phyloP scores from a whole-genome alignment of 1,140 invertebrate species.

The Philotrypesis tridentata region DNA sequence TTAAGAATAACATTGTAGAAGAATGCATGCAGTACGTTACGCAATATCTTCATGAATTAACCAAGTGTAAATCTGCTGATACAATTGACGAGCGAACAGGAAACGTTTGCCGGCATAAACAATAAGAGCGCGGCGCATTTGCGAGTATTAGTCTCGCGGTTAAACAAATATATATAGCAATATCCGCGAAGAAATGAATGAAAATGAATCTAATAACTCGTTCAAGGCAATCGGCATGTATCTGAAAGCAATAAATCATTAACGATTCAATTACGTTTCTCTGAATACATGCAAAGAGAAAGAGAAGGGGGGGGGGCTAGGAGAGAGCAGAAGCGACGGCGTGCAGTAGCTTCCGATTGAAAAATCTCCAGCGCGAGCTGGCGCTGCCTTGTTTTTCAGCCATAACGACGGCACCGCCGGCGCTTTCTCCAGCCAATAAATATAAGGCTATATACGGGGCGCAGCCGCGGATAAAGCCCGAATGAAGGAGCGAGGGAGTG shows the following conservation, averaged over 20 bases:
- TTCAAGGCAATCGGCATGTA: not conserved
- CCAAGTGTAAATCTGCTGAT: too few species aligned
- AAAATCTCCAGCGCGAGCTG: not conserved
- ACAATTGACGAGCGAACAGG: too few species aligned
- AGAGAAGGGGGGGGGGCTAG: too few species aligned
- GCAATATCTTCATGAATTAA: too few species aligned
- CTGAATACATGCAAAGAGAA: not conserved
- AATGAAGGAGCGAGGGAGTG: not conserved
- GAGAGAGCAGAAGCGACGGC: not conserved
- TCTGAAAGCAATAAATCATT: not conserved
- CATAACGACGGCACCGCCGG: not conserved
- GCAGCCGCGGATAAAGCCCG: not conserved
- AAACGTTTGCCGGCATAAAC: too few species aligned
- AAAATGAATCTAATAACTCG: not conserved
- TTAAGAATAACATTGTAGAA: too few species aligned
- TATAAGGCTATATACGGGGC: not conserved
- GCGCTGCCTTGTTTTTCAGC: not conserved
- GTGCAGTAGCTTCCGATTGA: not conserved
- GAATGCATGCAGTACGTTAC: too few species aligned
- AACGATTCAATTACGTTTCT: not conserved
- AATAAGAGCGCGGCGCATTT: too few species aligned
- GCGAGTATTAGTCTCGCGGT: too few species aligned
- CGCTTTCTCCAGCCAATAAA: slow-evolving; percentile 16
- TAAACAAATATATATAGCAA: not conserved
- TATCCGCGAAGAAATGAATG: too few species aligned